Conservation (phyloP, 2,113 vertebrate species). For the Ptyas mucosa region DNA sequence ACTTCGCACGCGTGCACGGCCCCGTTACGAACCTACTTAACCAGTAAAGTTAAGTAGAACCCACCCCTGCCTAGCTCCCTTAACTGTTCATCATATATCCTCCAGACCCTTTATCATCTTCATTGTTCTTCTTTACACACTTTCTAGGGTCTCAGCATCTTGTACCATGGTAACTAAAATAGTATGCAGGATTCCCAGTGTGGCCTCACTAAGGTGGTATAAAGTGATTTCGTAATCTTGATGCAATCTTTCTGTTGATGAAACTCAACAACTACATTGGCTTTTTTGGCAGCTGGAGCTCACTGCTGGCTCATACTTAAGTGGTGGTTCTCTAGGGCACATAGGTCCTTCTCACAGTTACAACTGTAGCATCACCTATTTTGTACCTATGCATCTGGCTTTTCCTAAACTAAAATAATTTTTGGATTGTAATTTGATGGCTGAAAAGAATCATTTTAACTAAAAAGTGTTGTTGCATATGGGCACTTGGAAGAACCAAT, state of each 20-base stretch:
- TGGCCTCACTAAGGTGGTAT: background rate
- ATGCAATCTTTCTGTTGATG: background rate
- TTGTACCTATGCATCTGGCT: background rate
- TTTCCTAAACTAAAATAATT: background rate
- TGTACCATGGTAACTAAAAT: background rate
- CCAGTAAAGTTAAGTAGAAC: no score
- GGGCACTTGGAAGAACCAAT: background rate
- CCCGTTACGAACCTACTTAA: rapidly evolving
- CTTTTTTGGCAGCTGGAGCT: background rate
- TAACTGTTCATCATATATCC: background rate
- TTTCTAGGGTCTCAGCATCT: background rate
- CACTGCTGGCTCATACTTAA: background rate
- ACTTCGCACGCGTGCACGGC: rapidly evolving
- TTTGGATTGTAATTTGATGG: background rate
- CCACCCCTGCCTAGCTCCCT: background rate
- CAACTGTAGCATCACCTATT: background rate
- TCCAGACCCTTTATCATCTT: background rate
- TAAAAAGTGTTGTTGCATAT: background rate
- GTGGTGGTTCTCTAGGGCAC: background rate
- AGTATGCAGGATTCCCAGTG: background rate
- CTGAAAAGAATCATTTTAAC: background rate
- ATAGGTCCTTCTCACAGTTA: no score
- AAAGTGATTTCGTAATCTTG: background rate
- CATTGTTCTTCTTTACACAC: background rate
- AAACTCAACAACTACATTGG: background rate